Conservation (phyloP, 1,140 invertebrate genomes). For the Papilio dardanus region DNA sequence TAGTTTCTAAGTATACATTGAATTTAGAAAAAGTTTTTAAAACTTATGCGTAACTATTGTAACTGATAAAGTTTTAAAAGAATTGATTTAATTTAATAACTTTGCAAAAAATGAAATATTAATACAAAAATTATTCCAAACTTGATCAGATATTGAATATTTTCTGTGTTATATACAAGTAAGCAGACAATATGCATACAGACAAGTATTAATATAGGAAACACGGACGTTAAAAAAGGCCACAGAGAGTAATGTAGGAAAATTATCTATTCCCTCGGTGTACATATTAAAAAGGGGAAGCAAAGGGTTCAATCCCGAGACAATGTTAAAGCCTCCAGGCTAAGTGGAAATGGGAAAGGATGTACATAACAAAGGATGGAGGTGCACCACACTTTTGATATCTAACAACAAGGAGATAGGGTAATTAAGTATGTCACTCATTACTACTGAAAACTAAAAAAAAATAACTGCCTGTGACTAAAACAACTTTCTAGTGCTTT, state of each 20-base stretch:
- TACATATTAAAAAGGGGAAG: slow-evolving; percentile 19
- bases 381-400: slow-evolving; percentile 4
- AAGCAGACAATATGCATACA: neutral
- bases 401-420: neutral
- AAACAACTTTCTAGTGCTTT: too few relatives aligned
- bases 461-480: too few relatives aligned
- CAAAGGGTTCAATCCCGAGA: slow-evolving; percentile 20
- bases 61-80: neutral
- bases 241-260: slow-evolving; percentile 1
- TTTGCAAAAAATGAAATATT: too few relatives aligned
- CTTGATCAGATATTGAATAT: neutral
- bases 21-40: neutral
- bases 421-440: slow-evolving; percentile 5
- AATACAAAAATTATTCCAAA: too few relatives aligned
- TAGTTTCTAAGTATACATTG: neutral
- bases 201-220: neutral
- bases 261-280: slow-evolving; percentile 10
- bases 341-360: slow-evolving; percentile 9
- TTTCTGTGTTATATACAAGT: neutral
- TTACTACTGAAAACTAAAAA: neutral
- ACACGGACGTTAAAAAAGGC: neutral
- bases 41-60: neutral
- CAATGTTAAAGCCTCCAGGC: slow-evolving; percentile 16
- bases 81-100: neutral
- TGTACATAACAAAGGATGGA: slow-evolving; percentile 15